Base-by-base conservation (phyloP, 2,797 vertebrate species). In the Eidolon dupreanum region DNA sequence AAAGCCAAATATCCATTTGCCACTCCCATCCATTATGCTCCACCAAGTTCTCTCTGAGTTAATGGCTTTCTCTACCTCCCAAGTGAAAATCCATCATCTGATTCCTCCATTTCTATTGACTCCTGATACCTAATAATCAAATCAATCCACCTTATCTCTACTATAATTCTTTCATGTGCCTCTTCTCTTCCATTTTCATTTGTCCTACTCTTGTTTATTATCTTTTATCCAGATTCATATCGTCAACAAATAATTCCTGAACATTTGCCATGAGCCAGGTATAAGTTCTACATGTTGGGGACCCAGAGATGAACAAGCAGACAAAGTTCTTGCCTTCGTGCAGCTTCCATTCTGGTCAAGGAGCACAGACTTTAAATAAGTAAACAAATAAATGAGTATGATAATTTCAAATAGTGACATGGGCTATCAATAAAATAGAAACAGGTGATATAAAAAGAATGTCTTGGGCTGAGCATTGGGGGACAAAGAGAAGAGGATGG, bases 351-450 rank as follows among this genome's bases (percentile, higher is more conserved):
- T 86, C 16, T 36, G 57, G 75, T 22, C 24, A 41, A 70, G 22
- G 31, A 75, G 31, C 17, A 59, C 5, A 84, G 70, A 66, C 53
- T 22, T 41, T 51, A 82, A 74, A n/a, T 33, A 78, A 71, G 28
- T 88, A 75, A 88, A 79, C 7, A 85, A 70, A 63, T 36, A 63
- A 78, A 82, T 12, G 11, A 81, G 13, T 4, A 71, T 87, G 8
- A 55, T 41, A 51, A 77, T 81, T 73, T 86, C 61, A 88, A 79
- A 51, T 36, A 75, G 28, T 28, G 24, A 84, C 17, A 83, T 1
- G 3, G n/a, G 38, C 16, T 79, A 43, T 73, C 20, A 95, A 51
- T 86, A 83, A 86, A 73, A 86, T 28, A 89, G 74, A 97, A 83
- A 33, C 22, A 65, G 24, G 11, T 55, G 9, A 41, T 28, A 19